Conservation (phyloP, 2,797 vertebrate genomes). For the Pterois miles region DNA sequence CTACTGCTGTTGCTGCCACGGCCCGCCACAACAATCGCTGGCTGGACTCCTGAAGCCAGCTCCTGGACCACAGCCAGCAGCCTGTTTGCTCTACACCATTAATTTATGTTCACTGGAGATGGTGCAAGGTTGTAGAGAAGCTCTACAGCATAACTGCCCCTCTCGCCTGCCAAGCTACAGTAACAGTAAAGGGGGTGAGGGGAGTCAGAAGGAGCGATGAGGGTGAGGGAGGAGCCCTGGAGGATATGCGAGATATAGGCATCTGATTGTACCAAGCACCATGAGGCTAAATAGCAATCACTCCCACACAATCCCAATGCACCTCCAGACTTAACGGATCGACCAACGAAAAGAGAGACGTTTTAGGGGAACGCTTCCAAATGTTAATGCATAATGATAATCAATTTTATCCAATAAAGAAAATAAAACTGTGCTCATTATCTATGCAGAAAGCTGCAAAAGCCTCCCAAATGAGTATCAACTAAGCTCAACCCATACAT, state of each 20-base stretch:
- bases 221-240: conserved; percentile 80
- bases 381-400: conserved; percentile 60
- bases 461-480: conserved; percentile 23
- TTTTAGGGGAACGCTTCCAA: conserved; percentile 52
- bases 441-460: conserved; percentile 26
- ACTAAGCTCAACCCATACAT: conserved; percentile 28
- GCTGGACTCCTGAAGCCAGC: conserved; percentile 83
- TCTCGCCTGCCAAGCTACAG: conserved; percentile 87
- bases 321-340: conserved; percentile 70
- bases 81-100: conserved; percentile 93
- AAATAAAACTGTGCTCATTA: conserved; percentile 36
- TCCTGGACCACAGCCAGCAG: conserved; percentile 87
- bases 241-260: conserved; percentile 82
- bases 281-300: conserved; percentile 88
- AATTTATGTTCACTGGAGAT: conserved; percentile 94
- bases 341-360: conserved; percentile 43
- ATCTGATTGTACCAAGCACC: conserved; percentile 82
- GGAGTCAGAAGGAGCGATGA: conserved; percentile 54
- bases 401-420: conserved; percentile 57
- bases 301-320: conserved; percentile 83
- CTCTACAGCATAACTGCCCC: conserved; percentile 83
- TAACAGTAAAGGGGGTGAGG: conserved; percentile 76
- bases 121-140: conserved; percentile 91
- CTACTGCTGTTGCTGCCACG: conserved; percentile 66
- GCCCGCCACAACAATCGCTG: conserved; percentile 88